A percentile compares a stretch with the other conserved stretches of the same genome.
Conservation (phyloP, 2,797 vertebrate species). For the Halcyon chelicuti region DNA sequence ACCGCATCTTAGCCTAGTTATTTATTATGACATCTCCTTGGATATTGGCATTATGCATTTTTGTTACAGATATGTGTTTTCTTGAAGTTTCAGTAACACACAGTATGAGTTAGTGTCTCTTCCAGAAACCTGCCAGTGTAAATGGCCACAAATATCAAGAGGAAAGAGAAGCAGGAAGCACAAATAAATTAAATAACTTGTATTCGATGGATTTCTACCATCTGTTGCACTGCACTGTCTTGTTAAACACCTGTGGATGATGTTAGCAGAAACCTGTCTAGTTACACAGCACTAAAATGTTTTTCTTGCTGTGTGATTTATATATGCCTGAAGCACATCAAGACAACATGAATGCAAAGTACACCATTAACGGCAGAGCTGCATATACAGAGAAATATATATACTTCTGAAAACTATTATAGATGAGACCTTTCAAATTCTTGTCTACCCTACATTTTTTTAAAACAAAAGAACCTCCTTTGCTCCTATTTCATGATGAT, state of each 20-base stretch:
- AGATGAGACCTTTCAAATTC: background rate
- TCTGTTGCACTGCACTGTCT: background rate
- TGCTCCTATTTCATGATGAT: background rate
- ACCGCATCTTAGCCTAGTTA: background rate
- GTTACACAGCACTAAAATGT: background rate
- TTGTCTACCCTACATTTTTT: background rate
- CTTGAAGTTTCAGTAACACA: background rate
- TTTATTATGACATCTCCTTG: conserved; percentile 4
- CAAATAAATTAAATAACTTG: background rate
- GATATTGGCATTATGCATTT: background rate
- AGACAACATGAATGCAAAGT: background rate
- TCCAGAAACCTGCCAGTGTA: background rate
- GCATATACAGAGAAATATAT: background rate
- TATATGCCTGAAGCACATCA: background rate
- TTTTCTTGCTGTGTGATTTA: background rate
- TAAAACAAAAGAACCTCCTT: background rate
- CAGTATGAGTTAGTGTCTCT: background rate
- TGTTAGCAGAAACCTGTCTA: background rate
- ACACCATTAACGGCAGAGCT: background rate
- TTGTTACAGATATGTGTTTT: background rate
- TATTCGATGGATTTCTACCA: background rate
- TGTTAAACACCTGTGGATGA: background rate
- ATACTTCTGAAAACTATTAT: background rate
- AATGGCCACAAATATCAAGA: background rate
- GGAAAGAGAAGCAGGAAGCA: background rate